Evolutionary conservation across 2,113 vertebrate species (phyloP).

Genomic region (Catharus fuscescens): DNA sequence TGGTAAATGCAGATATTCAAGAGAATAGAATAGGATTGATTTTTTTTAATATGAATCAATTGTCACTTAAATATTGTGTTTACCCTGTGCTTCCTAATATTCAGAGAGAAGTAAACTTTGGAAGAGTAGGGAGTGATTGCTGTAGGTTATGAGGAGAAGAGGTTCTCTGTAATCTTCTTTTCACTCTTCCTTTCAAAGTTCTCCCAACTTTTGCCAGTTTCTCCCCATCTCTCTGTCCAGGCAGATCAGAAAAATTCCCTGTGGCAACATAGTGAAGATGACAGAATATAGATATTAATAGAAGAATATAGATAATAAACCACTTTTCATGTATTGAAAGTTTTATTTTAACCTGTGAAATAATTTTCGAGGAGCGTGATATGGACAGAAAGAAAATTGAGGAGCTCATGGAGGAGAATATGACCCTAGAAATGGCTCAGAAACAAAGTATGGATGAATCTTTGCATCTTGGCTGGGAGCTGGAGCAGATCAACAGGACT

Average conservation of each 20-base stretch:
- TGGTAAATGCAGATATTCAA: not conserved
- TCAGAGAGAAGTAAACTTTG: not conserved
- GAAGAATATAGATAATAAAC: not conserved
- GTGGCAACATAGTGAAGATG: not conserved
- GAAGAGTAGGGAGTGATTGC: not conserved
- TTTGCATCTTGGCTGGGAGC: slow-evolving; percentile 96
- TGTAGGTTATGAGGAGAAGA: not conserved
- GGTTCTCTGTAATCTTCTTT: not conserved
- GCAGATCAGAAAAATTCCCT: not conserved
- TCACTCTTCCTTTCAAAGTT: not conserved
- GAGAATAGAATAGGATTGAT: rapidly evolving
- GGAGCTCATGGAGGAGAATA: slow-evolving; percentile 97
- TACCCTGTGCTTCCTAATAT: not conserved
- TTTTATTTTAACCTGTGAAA: not conserved
- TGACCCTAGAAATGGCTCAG: slow-evolving; percentile 96
- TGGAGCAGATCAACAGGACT: slow-evolving; percentile 95
- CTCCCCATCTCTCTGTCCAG: not conserved
- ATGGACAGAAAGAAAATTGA: slow-evolving; percentile 96
- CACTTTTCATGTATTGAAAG: not conserved
- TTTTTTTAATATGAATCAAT: not conserved
- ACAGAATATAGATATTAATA: not conserved
- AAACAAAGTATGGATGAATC: slow-evolving; percentile 99
- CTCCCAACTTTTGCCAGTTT: not conserved
- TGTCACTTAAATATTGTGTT: not conserved
- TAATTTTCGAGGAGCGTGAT: slow-evolving; percentile 86